Evolutionary conservation across 2,888 invertebrate genomes (phyloP), one percentile per base, ranked within the genome.

Genomic region (Nomada ruficornis): DNA sequence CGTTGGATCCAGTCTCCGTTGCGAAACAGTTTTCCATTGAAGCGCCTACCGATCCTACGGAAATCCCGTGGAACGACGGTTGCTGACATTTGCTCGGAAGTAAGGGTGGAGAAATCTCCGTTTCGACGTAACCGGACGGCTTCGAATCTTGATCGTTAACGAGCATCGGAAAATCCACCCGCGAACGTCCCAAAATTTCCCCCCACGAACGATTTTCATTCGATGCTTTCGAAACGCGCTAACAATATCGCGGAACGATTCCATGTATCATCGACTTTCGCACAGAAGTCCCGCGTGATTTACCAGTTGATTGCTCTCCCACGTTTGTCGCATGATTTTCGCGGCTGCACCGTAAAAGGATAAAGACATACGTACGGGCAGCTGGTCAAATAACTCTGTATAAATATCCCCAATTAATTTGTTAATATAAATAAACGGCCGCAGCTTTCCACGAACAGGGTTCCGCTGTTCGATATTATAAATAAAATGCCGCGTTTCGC

Each of bases 171-270:
- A 20, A 42, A 71, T 10, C 29, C 18, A 42, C 23, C 23, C 59
- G 59, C 5, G 9, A 50, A 26, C 70, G 76, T 50, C 63, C 63
- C 47, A 64, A 26, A 70, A 70, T 68, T 63, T 74, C 62, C 72
- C 67, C 73, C 44, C 59, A 20, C 65, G n/a, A 54, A 20, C 77
- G 60, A n/a, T 72, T 65, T 36, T 26, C 64, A 65, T 74, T 77
- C 80, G 65, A 81, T 75, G 42, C 36, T 64, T 47, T 50, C 65
- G 57, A 74, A 60, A 52, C 55, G 57, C 63, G 69, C 65, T 72
- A 73, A 84, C 79, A 80, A 83, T 54, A 54, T 54, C 78, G 69
- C 85, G 63, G 50, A 76, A 63, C 85, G 60, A 79, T 76, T 47
- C 65, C 62, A 47, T 67, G 72, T 76, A 81, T 78, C 77, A 67